These are phyloP conservation scores for Hyposoter didymator DNA, from an alignment of 2,888 invertebrate species.

Conservation along the genomic window DNA sequence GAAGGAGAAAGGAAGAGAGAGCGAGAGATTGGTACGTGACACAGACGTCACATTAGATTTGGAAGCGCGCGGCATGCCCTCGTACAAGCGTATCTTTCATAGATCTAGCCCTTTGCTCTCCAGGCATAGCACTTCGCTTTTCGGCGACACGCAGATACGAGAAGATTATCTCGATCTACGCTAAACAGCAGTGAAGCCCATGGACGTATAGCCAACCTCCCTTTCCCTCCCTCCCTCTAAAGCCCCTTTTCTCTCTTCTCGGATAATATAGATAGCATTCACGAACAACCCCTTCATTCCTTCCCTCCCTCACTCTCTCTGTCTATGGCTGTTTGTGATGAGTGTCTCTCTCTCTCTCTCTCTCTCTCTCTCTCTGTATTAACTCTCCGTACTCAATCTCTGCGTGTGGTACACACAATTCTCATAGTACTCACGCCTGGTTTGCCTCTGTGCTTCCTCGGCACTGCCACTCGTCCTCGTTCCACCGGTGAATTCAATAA, in stretches of 20 bases:
- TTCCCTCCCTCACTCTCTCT: slow-evolving; percentile 11
- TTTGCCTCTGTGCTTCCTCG: slow-evolving; percentile 37
- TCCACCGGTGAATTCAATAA: slow-evolving; percentile 79
- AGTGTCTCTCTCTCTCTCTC: slow-evolving; percentile 27
- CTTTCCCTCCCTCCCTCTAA: slow-evolving; percentile 69
- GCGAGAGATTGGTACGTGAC: slow-evolving; percentile 78
- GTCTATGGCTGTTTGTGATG: slow-evolving; percentile 47
- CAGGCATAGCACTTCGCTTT: slow-evolving; percentile 80
- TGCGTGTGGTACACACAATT: slow-evolving; percentile 21
- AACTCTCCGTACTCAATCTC: slow-evolving; percentile 25
- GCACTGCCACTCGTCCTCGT: slow-evolving; percentile 49
- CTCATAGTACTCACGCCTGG: slow-evolving; percentile 20
- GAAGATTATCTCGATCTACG: slow-evolving; percentile 83
- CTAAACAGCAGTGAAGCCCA: slow-evolving; percentile 78
- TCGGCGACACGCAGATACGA: slow-evolving; percentile 80
- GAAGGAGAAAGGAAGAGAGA: slow-evolving; percentile 39
- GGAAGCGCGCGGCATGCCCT: slow-evolving; percentile 76
- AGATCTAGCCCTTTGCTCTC: slow-evolving; percentile 75
- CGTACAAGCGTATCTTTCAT: slow-evolving; percentile 76
- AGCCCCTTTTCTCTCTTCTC: slow-evolving; percentile 74
- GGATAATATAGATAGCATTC: slow-evolving; percentile 84
- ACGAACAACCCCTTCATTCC: slow-evolving; percentile 71
- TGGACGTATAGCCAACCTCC: slow-evolving; percentile 57
- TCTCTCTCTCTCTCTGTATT: slow-evolving; percentile 42
- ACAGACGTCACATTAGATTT: slow-evolving; percentile 84